phyloP scores from a whole-genome alignment of 1,140 invertebrate species.

The Caenorhabditis tropicalis region DNA sequence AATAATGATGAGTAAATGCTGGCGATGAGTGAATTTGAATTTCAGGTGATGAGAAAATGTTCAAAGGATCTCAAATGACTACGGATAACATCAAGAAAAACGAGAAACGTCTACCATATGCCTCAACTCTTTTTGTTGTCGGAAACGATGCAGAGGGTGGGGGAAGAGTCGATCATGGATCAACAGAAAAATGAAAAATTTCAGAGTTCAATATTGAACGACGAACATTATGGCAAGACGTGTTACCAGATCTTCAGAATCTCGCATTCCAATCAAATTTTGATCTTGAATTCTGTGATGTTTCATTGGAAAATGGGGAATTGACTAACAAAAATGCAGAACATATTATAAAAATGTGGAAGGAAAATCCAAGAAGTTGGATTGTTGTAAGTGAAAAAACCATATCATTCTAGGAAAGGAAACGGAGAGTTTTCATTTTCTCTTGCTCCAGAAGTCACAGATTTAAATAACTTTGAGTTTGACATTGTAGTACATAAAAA shows the following conservation, averaged over 20 bases:
- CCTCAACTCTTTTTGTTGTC: conserved; percentile 10
- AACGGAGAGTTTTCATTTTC: no score
- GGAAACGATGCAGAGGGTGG: conserved; percentile 29
- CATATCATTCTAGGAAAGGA: no score
- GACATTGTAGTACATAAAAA: no score
- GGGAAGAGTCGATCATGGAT: neutral
- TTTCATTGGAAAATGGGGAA: conserved; percentile 22
- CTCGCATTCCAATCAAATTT: conserved; percentile 48
- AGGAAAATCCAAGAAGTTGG: conserved; percentile 38
- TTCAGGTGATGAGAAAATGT: conserved; percentile 37
- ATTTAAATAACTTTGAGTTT: no score
- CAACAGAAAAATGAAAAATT: neutral
- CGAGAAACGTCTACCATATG: conserved; percentile 13
- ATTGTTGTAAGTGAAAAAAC: neutral
- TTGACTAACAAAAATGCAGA: conserved; percentile 25
- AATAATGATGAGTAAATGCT: conserved; percentile 1
- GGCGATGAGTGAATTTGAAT: neutral
- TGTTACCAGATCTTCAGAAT: conserved; percentile 55
- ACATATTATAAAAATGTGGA: conserved; percentile 38
- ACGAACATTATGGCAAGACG: conserved; percentile 52
- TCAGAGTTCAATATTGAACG: conserved; percentile 54
- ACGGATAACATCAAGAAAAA: neutral
- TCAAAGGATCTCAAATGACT: conserved; percentile 38
- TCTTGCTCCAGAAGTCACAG: no score
- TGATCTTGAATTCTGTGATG: conserved; percentile 55